Conservation (phyloP, 1,140 invertebrate genomes). For the Drosophila cardini region DNA sequence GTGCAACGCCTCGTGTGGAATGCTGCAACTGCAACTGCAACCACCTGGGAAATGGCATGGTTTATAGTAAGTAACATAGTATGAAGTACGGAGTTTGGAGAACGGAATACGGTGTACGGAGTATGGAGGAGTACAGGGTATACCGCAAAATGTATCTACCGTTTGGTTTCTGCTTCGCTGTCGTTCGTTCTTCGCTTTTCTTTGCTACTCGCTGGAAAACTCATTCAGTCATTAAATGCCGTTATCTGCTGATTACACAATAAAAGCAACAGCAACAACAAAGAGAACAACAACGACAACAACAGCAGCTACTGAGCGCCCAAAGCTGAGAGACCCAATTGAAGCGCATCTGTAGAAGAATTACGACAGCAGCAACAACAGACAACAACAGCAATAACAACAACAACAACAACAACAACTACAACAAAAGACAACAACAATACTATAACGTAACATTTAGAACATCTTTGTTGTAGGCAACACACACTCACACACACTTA, state of each 20-base stretch:
- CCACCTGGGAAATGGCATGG: constrained; percentile 29
- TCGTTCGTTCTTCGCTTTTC: constrained; percentile 8
- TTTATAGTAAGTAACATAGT: background rate
- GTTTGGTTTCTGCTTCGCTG: constrained; percentile 17
- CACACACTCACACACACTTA: background rate
- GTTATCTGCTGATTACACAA: constrained; percentile 82
- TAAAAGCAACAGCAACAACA: constrained; percentile 57
- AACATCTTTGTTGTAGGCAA: constrained; percentile 67
- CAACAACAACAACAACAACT: constrained; percentile 24
- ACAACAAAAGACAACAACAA: constrained; percentile 34
- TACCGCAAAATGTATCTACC: constrained; percentile 44
- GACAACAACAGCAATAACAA: constrained; percentile 27
- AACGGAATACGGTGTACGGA: no score
- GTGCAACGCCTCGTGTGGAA: constrained; percentile 64
- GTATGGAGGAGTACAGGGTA: constrained; percentile 3
- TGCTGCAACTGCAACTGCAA: constrained; percentile 40
- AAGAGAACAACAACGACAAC: background rate
- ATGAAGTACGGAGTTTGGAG: background rate
- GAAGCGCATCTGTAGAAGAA: constrained; percentile 68
- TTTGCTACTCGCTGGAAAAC: constrained; percentile 48
- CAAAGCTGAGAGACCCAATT: constrained; percentile 73
- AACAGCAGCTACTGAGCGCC: constrained; percentile 62
- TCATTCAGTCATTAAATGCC: constrained; percentile 83
- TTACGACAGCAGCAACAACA: constrained; percentile 39
- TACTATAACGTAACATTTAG: constrained; percentile 78